Evolutionary conservation across 2,797 vertebrate species (phyloP).

Genomic region (Hapalemur alaotrensis): DNA sequence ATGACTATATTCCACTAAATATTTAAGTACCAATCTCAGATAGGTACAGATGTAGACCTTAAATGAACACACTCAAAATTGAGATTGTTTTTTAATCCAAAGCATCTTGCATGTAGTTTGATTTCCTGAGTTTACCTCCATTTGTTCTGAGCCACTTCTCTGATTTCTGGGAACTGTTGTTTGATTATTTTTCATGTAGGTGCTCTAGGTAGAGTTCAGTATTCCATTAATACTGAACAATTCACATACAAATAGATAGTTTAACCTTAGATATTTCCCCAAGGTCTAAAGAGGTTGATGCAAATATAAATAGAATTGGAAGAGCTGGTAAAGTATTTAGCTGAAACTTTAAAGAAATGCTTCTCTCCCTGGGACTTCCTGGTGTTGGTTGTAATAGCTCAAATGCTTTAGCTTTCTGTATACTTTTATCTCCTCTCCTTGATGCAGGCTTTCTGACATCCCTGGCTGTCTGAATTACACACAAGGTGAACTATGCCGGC

Average conservation of each 20-base stretch:
- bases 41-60: neutral
- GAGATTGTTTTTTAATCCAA: neutral
- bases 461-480: conserved; percentile 21
- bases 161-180: conserved; percentile 6
- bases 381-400: neutral
- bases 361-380: conserved; percentile 37
- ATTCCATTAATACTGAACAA: conserved; percentile 56
- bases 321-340: neutral
- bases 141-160: conserved; percentile 40
- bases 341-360: conserved; percentile 47
- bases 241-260: conserved; percentile 56
- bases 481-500: neutral
- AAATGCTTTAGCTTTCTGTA: neutral
- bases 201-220: neutral
- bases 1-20: neutral
- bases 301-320: conserved; percentile 55
- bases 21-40: neutral
- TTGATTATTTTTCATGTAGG: conserved; percentile 14
- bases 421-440: neutral
- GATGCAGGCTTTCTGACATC: conserved; percentile 2
- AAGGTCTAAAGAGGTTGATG: conserved; percentile 35
- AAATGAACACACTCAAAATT: neutral
- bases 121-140: neutral
- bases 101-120: neutral
- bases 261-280: conserved; percentile 61